phyloP scores from a whole-genome alignment of 2,888 invertebrate genomes.

The Eupithecia exiguata region DNA sequence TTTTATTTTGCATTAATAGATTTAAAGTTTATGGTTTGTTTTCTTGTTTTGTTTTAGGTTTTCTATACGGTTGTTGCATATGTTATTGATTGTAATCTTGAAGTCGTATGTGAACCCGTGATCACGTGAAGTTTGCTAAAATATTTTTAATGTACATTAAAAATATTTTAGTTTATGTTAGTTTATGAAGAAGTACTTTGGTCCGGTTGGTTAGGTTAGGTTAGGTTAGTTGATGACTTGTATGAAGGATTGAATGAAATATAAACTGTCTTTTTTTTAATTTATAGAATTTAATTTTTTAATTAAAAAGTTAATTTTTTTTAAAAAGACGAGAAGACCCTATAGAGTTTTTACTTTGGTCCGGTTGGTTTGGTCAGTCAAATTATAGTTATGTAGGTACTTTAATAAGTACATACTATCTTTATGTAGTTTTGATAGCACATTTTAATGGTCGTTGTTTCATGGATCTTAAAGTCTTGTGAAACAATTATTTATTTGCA shows the following conservation, averaged over 20 bases:
- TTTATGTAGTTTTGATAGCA: background rate
- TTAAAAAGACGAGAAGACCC: constrained; percentile 91
- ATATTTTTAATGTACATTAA: background rate
- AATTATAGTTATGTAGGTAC: background rate
- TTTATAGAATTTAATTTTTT: constrained; percentile 75
- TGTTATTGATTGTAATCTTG: constrained; percentile 79
- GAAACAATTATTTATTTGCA: background rate
- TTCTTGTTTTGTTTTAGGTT: background rate
- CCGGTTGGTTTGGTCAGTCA: background rate
- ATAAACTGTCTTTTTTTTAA: constrained; percentile 82
- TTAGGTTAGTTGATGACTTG: constrained; percentile 91
- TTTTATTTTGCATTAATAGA: constrained; percentile 26
- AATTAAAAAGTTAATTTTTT: constrained; percentile 86
- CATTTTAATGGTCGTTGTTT: background rate
- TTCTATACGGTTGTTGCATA: constrained; percentile 13
- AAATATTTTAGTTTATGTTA: no score
- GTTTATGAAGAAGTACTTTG: no score
- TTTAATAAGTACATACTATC: background rate
- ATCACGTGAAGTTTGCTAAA: constrained; percentile 35
- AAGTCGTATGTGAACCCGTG: constrained; percentile 52
- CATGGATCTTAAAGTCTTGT: background rate
- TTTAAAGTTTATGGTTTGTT: constrained; percentile 10
- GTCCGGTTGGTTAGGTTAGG: no score
- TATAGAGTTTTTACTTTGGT: constrained; percentile 84
- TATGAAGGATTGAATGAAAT: constrained; percentile 89